Percentiles rank a stretch among this genome's conserved stretches.
These are phyloP conservation scores for Euthynnus affinis DNA, from an alignment of 2,797 vertebrate genomes.

Conservation along the genomic window DNA sequence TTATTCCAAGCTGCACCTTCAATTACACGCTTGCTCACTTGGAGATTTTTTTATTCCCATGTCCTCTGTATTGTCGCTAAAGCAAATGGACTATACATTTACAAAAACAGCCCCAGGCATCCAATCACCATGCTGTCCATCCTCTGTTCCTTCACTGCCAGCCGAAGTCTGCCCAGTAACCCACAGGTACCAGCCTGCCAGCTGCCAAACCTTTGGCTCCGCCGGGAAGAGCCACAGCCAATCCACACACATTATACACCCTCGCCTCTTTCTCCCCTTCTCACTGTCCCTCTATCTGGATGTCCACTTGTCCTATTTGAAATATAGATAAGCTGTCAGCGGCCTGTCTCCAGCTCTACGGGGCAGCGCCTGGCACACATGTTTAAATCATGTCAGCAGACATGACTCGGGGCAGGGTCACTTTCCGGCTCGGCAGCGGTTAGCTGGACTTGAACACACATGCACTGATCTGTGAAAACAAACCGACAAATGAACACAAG, in stretches of 20 bases:
- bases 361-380: slow-evolving; percentile 54
- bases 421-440: slow-evolving; percentile 36
- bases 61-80: slow-evolving; percentile 14
- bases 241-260: slow-evolving; percentile 44
- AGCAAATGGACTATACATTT: neutral
- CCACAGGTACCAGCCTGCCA: slow-evolving; percentile 55
- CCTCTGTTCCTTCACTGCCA: slow-evolving; percentile 31
- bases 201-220: slow-evolving; percentile 61
- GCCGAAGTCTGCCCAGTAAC: slow-evolving; percentile 80
- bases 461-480: neutral
- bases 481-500: neutral
- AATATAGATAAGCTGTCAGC: slow-evolving; percentile 83
- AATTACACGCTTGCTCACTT: neutral
- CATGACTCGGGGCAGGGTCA: slow-evolving; percentile 65
- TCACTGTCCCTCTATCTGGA: slow-evolving; percentile 19
- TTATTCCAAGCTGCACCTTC: neutral
- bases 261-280: slow-evolving; percentile 15
- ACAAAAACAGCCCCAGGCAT: slow-evolving; percentile 3
- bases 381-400: slow-evolving; percentile 75
- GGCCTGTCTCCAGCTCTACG: slow-evolving; percentile 60
- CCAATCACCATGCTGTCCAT: slow-evolving; percentile 2
- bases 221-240: slow-evolving; percentile 57
- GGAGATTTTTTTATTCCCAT: neutral
- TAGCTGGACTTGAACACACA: slow-evolving; percentile 19
- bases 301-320: slow-evolving; percentile 65